Conservation (phyloP, 2,888 invertebrate genomes). For the Coecobrya sp. region DNA sequence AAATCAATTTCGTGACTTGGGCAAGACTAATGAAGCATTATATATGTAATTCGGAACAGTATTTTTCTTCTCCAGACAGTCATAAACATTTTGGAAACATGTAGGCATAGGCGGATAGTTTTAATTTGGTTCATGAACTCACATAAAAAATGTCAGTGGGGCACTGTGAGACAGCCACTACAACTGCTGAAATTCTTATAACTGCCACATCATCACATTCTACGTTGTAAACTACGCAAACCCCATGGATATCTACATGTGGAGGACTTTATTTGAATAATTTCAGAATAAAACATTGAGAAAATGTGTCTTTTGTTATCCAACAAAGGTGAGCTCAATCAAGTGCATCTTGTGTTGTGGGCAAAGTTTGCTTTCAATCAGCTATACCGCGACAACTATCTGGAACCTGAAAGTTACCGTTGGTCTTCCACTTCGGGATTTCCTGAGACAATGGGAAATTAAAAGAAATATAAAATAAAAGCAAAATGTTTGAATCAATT, state of each 20-base stretch:
- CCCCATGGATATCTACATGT: not conserved
- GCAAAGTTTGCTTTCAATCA: not conserved
- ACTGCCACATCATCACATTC: too few relatives aligned
- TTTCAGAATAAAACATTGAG: not conserved
- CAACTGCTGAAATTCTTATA: too few relatives aligned
- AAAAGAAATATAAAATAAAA: not conserved
- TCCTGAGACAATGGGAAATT: slow-evolving; percentile 22
- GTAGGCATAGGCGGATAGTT: not conserved
- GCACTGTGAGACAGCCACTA: not conserved
- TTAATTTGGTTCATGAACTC: too few relatives aligned
- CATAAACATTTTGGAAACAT: too few relatives aligned
- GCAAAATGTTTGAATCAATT: slow-evolving; percentile 16
- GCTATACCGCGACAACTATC: not conserved
- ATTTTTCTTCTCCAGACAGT: not conserved
- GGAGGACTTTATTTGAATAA: not conserved
- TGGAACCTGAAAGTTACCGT: slow-evolving; percentile 5
- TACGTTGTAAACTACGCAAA: too few relatives aligned
- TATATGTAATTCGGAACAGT: not conserved
- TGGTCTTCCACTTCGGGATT: slow-evolving; percentile 1
- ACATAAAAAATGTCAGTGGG: too few relatives aligned
- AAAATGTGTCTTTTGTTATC: not conserved
- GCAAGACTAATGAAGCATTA: slow-evolving; percentile 30
- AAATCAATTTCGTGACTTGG: slow-evolving; percentile 46
- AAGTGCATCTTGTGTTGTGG: not conserved
- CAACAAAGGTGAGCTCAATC: not conserved